These are phyloP conservation scores for Tupaia tana DNA, from an alignment of 2,113 vertebrate genomes.

Conservation along the genomic window DNA sequence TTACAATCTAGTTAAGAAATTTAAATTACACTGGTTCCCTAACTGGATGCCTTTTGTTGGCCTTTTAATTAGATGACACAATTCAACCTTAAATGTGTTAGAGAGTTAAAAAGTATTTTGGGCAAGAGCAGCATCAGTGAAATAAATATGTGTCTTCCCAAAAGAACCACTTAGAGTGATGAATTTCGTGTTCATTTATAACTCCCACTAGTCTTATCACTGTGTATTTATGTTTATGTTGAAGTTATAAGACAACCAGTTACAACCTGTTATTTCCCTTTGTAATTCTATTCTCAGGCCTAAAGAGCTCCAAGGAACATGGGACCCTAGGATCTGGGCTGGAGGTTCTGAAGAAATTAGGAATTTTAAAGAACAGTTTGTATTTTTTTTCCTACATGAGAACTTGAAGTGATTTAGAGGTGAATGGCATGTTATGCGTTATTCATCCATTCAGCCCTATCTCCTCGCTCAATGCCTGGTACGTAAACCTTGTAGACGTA, in stretches of 20 bases:
- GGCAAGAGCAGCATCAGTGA: neutral
- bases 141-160: neutral
- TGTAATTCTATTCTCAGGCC: neutral
- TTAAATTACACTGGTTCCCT: neutral
- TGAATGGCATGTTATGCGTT: neutral
- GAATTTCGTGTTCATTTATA: neutral
- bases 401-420: neutral
- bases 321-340: neutral
- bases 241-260: neutral
- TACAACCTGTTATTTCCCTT: neutral
- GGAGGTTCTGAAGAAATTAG: constrained; percentile 9
- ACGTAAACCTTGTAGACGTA: neutral
- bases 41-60: neutral
- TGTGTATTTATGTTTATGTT: neutral
- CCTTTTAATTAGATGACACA: neutral
- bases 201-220: neutral
- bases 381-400: neutral
- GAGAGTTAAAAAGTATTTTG: neutral
- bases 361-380: neutral
- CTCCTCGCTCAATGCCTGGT: neutral
- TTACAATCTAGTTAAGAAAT: constrained; percentile 27
- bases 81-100: neutral
- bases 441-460: neutral
- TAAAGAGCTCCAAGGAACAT: neutral
- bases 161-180: neutral